Evolutionary conservation across 2,797 vertebrate species (phyloP), one percentile per base, ranked within the genome.

Genomic region (Melanotaenia boesemani): DNA sequence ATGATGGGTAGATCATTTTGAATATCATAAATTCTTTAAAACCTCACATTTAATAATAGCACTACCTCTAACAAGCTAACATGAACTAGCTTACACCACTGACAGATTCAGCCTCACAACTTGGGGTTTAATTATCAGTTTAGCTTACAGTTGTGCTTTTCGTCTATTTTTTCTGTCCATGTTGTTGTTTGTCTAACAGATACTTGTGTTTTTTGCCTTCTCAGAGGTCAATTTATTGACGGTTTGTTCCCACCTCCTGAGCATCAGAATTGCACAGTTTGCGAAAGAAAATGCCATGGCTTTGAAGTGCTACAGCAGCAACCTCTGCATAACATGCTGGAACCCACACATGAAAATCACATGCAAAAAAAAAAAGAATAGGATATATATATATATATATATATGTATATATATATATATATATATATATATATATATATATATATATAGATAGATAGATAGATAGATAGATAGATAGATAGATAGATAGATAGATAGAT

Each of bases 311-410:
- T 20, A 28, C 28, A n/a, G 50, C n/a, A 34, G 57, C 9, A 20
- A 6, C 22, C 11, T 55, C 13, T 41, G 30, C 15, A n/a, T 22
- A 64, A 5, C 20, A 22, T 1, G 5, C 65, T 52, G 16, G 26
- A 22, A 28, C 34, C 16, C 2, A 30, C 30, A 58, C 58, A 57
- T 13, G 26, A 10, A 62, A 72, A 67, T 69, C 22, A 30, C 37
- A 65, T 15, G 30, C 13, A 61, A 41, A 26, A 24, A 36, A 64
- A 67, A 72, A 63, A 58, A 74, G 70, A 41, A 0, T 22, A 70
- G 59, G 50, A 78, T 70, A 48, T 2, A 5, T 48, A 32, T 32
- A 32, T 32, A 32, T 32, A 32, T 32, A 32, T 32, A 32, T 6
- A 32, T 32, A 32, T 32, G 32, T 32, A 32, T 32, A 32, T 32